Evolutionary conservation across 2,113 vertebrate species (phyloP).

Genomic region (Cochlearius cochlearius): DNA sequence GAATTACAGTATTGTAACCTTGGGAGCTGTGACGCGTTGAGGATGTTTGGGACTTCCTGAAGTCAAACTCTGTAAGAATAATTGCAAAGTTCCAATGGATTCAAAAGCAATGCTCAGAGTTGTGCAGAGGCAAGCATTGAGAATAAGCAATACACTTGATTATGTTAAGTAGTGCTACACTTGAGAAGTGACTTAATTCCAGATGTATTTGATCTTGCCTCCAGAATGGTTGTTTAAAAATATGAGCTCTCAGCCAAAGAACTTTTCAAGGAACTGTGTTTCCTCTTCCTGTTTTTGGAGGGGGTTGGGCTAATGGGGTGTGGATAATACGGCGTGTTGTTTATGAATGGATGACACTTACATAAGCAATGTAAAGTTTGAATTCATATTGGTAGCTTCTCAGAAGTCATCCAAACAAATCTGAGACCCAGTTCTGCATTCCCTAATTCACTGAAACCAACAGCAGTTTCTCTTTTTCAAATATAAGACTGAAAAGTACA

Average conservation of each 20-base stretch:
- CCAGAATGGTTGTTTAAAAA: background rate
- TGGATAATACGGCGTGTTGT: rapidly evolving
- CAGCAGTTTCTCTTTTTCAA: background rate
- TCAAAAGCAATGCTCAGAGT: background rate
- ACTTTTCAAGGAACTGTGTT: background rate
- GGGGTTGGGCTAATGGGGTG: background rate
- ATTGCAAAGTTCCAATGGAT: background rate
- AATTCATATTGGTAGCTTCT: background rate
- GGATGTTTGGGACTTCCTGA: background rate
- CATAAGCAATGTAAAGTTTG: background rate
- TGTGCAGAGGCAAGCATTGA: background rate
- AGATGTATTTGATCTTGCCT: background rate
- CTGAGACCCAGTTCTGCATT: background rate
- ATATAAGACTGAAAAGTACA: background rate
- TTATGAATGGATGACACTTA: background rate
- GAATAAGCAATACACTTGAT: background rate
- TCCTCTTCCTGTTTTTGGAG: background rate
- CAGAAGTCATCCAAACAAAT: background rate
- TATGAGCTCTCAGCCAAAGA: background rate
- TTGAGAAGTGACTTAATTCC: background rate
- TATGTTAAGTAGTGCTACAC: background rate
- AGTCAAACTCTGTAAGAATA: background rate
- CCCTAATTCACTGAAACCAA: background rate
- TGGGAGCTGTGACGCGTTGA: background rate
- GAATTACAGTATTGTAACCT: background rate